These are phyloP conservation scores for Eurois occulta DNA, from an alignment of 2,888 invertebrate genomes.

Conservation along the genomic window DNA sequence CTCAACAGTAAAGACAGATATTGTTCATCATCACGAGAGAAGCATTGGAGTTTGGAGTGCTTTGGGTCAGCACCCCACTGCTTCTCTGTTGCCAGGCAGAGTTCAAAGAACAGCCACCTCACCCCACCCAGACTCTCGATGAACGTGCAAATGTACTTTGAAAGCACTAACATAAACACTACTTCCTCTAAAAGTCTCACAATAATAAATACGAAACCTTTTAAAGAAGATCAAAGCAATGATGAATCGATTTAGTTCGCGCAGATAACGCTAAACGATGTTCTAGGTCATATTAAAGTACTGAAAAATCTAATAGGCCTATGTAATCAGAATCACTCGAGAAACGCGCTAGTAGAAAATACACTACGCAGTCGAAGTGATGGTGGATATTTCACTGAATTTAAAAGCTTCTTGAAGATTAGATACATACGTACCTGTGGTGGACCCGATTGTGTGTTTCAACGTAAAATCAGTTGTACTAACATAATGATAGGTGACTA, in stretches of 20 bases:
- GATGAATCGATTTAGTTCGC: slow-evolving; percentile 43
- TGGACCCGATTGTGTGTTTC: slow-evolving; percentile 41
- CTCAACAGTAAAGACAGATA: not conserved
- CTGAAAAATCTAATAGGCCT: slow-evolving; percentile 49
- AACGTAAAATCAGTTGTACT: slow-evolving; percentile 60
- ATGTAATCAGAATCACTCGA: slow-evolving; percentile 40
- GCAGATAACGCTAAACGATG: slow-evolving; percentile 47
- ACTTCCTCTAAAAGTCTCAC: slow-evolving; percentile 35
- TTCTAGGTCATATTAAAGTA: slow-evolving; percentile 59
- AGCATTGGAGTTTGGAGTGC: no score
- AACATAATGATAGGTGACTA: slow-evolving; percentile 31
- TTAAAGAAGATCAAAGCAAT: slow-evolving; percentile 58
- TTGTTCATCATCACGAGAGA: no score
- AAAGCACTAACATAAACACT: slow-evolving; percentile 35
- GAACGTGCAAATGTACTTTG: slow-evolving; percentile 33
- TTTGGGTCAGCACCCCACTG: not conserved
- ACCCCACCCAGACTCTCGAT: not conserved
- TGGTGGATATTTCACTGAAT: slow-evolving; percentile 16
- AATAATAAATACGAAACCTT: slow-evolving; percentile 46
- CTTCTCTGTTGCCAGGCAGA: not conserved
- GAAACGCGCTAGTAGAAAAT: slow-evolving; percentile 7
- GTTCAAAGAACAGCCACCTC: slow-evolving; percentile 14
- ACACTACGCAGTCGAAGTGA: rapidly evolving
- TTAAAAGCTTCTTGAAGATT: slow-evolving; percentile 32
- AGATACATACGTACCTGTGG: slow-evolving; percentile 35